phyloP scores from a whole-genome alignment of 2,888 invertebrate genomes.

The Archips xylosteana region DNA sequence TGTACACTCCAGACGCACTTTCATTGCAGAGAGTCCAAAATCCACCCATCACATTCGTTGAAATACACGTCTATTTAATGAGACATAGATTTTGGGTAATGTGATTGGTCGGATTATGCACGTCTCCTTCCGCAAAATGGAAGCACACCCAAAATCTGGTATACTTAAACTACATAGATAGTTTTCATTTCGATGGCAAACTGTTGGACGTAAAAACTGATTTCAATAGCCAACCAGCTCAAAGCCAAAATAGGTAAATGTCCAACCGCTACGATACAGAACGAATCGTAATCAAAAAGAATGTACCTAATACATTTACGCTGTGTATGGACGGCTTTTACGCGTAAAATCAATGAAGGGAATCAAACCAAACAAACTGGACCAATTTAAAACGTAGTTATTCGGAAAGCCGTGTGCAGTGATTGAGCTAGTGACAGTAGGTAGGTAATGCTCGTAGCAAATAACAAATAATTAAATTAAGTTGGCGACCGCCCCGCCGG shows the following conservation, averaged over 20 bases:
- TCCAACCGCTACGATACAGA: slow-evolving; percentile 10
- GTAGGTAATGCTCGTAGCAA: slow-evolving; percentile 14
- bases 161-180: no score
- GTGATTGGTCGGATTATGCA: no score
- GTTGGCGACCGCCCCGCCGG: slow-evolving; percentile 9
- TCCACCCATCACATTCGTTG: no score
- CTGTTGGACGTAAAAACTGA: slow-evolving; percentile 2
- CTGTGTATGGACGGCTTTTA: slow-evolving; percentile 9
- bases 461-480: slow-evolving; percentile 35
- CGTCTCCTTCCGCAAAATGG: no score
- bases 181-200: not conserved
- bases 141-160: no score
- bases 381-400: slow-evolving; percentile 22
- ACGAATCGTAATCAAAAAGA: slow-evolving; percentile 26
- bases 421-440: slow-evolving; percentile 14
- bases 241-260: slow-evolving; percentile 23
- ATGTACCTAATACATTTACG: not conserved
- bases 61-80: no score
- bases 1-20: no score
- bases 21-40: no score
- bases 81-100: no score
- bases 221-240: slow-evolving; percentile 12
- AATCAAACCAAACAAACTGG: slow-evolving; percentile 6
- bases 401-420: slow-evolving; percentile 13
- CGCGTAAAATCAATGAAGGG: slow-evolving; percentile 3